phyloP scores from a whole-genome alignment of 2,888 invertebrate genomes.

The Synanthedon myopaeformis region DNA sequence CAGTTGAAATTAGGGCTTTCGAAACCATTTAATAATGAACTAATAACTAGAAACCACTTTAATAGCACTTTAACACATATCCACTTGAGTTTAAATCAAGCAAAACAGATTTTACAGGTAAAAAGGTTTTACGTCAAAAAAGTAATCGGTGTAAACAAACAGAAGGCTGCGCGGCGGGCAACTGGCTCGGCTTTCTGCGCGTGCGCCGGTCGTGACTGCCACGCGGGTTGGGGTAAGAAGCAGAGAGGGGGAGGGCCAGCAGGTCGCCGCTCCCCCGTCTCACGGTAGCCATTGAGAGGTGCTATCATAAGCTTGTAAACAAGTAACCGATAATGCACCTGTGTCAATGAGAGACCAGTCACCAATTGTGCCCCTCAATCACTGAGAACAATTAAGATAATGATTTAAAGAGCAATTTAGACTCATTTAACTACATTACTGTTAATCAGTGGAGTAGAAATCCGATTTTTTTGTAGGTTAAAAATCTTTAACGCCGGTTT shows the following conservation, averaged over 20 bases:
- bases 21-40: too few species aligned
- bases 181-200: conserved; percentile 60
- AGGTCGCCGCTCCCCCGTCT: conserved; percentile 29
- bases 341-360: conserved; percentile 15
- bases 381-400: too few species aligned
- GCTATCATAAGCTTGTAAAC: conserved; percentile 38
- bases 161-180: conserved; percentile 64
- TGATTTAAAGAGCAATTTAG: conserved; percentile 1
- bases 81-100: not conserved
- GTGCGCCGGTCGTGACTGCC: conserved; percentile 40
- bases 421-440: conserved; percentile 3
- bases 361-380: too few species aligned
- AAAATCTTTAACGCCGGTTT: conserved; percentile 12
- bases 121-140: conserved; percentile 19
- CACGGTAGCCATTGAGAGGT: conserved; percentile 34
- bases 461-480: conserved; percentile 15
- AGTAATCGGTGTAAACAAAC: conserved; percentile 54
- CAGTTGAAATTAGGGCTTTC: not conserved
- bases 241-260: conserved; percentile 23
- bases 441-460: conserved; percentile 21
- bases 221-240: conserved; percentile 16
- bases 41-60: not conserved
- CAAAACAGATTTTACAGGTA: not conserved
- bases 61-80: not conserved
- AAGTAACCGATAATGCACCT: conserved; percentile 41